These are phyloP conservation scores for Galaxea fascicularis DNA, from an alignment of 92 coral and sea anemone genomes.

Conservation along the genomic window DNA sequence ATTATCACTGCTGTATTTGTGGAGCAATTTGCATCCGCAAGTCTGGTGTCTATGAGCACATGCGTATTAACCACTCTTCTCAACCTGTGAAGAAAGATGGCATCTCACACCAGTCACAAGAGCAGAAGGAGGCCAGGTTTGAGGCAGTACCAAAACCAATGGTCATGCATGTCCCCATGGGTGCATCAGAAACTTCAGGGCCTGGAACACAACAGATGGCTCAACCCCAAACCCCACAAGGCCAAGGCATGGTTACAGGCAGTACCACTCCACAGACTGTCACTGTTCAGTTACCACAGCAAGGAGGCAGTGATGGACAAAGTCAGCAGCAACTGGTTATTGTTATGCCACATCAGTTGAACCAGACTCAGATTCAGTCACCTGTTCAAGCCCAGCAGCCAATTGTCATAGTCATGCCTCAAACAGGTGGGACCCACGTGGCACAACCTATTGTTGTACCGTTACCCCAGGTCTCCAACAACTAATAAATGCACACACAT, in stretches of 20 bases:
- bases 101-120: constrained; percentile 26
- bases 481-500: background rate
- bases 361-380: constrained; percentile 44
- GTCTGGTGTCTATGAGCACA: constrained; percentile 89
- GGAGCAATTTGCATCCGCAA: constrained; percentile 89
- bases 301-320: constrained; percentile 37
- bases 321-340: constrained; percentile 84
- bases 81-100: constrained; percentile 31
- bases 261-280: constrained; percentile 59
- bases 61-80: constrained; percentile 78
- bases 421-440: constrained; percentile 74
- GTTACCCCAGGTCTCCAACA: constrained; percentile 73
- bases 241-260: constrained; percentile 50
- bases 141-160: constrained; percentile 58
- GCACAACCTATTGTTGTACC: constrained; percentile 86
- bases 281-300: constrained; percentile 75
- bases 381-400: constrained; percentile 76
- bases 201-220: constrained; percentile 49
- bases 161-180: constrained; percentile 69
- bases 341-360: constrained; percentile 83
- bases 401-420: constrained; percentile 91
- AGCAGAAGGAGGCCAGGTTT: constrained; percentile 7
- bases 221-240: constrained; percentile 32
- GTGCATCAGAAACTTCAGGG: constrained; percentile 27
- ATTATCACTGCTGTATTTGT: constrained; percentile 90